Conservation (phyloP, 2,797 vertebrate species). For the Meriones psammophilus region DNA sequence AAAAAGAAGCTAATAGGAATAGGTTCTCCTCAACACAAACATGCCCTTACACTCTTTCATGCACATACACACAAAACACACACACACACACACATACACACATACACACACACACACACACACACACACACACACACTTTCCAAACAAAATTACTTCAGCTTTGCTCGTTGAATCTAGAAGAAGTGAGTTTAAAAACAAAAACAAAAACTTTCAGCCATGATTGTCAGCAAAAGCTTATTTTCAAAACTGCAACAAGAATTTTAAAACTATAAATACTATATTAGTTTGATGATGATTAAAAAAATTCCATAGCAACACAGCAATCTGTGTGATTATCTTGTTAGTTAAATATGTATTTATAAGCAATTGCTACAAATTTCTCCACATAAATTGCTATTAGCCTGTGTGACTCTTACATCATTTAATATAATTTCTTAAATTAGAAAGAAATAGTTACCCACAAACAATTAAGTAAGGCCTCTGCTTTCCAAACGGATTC, state of each 20-base stretch:
- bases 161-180: conserved; percentile 28
- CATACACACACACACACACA: neutral
- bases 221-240: neutral
- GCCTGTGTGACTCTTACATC: neutral
- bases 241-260: neutral
- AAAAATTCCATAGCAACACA: conserved; percentile 24
- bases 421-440: conserved; percentile 45
- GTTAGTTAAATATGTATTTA: conserved; percentile 80
- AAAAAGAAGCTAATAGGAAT: neutral
- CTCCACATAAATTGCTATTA: conserved; percentile 59
- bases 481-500: conserved; percentile 37
- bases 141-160: conserved; percentile 26
- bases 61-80: neutral
- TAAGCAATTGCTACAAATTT: conserved; percentile 77
- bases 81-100: too few relatives aligned
- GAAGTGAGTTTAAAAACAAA: neutral
- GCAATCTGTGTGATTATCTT: conserved; percentile 71
- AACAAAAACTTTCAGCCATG: neutral
- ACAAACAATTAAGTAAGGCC: conserved; percentile 44
- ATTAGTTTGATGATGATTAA: conserved; percentile 77
- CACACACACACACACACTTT: neutral
- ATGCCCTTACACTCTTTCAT: neutral
- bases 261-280: neutral
- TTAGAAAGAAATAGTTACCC: conserved; percentile 55
- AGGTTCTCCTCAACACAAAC: neutral